Conservation (phyloP, 2,888 invertebrate genomes). For the Limnephilus auricula region DNA sequence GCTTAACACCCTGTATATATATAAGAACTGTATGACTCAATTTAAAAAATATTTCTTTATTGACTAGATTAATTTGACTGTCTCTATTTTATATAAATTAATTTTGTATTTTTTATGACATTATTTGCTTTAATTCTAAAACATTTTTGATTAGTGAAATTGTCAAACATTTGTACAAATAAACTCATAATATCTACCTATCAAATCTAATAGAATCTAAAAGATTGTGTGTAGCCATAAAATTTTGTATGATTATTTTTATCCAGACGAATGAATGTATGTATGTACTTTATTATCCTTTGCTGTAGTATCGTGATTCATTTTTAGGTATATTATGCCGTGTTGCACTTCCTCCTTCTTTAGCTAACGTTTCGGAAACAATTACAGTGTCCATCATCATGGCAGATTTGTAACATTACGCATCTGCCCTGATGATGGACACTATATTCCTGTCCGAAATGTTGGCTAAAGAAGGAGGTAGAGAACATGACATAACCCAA, state of each 20-base stretch:
- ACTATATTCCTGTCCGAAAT: too few relatives aligned
- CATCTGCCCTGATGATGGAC: too few relatives aligned
- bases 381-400: too few relatives aligned
- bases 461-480: too few relatives aligned
- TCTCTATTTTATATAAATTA: neutral
- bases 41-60: neutral
- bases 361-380: too few relatives aligned
- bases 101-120: neutral
- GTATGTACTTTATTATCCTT: neutral
- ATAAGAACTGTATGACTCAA: neutral
- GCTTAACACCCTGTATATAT: too few relatives aligned
- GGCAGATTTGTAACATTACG: too few relatives aligned
- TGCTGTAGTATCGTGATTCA: neutral
- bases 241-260: neutral
- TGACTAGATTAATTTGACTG: neutral
- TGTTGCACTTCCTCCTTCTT: too few relatives aligned
- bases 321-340: too few relatives aligned
- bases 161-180: neutral
- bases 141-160: neutral
- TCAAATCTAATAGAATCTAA: neutral
- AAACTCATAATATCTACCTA: neutral
- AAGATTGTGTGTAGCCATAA: neutral
- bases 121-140: neutral
- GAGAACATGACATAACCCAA: too few relatives aligned
- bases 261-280: neutral